These are phyloP conservation scores for Astyanax mexicanus DNA, from an alignment of 2,797 vertebrate species.

Conservation along the genomic window DNA sequence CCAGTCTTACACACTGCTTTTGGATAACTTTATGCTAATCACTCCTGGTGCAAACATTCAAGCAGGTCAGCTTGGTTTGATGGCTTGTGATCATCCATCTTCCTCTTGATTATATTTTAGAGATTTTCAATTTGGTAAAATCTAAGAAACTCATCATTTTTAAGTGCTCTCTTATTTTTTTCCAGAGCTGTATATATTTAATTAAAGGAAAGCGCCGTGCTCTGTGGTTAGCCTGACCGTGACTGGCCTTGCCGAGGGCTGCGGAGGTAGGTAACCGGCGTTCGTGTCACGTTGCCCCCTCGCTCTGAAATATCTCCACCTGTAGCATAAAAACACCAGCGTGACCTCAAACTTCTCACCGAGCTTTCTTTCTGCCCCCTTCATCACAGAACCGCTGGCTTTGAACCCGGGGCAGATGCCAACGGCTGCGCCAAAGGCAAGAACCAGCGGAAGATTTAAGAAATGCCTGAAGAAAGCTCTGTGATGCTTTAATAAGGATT, in stretches of 20 bases:
- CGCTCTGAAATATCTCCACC: slow-evolving; percentile 70
- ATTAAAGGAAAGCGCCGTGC: too few species aligned
- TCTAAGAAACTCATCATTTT: too few species aligned
- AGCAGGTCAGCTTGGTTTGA: too few species aligned
- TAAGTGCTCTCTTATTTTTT: too few species aligned
- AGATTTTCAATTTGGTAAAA: too few species aligned
- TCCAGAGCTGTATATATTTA: too few species aligned
- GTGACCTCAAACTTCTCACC: slow-evolving; percentile 44
- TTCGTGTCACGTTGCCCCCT: slow-evolving; percentile 71
- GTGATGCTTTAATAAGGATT: slow-evolving; percentile 68
- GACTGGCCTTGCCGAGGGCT: slow-evolving; percentile 47
- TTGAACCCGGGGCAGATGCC: slow-evolving; percentile 60
- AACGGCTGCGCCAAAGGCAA: slow-evolving; percentile 58
- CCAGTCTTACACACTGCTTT: too few species aligned
- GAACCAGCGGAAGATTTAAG: slow-evolving; percentile 62
- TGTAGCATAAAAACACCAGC: slow-evolving; percentile 16
- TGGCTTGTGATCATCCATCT: too few species aligned
- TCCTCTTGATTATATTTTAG: too few species aligned
- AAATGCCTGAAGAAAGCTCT: slow-evolving; percentile 62
- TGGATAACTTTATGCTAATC: too few species aligned
- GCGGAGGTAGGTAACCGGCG: slow-evolving; percentile 63
- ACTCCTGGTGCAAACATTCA: too few species aligned
- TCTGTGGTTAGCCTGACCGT: slow-evolving; percentile 54
- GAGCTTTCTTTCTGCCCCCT: slow-evolving; percentile 52
- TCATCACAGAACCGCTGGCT: slow-evolving; percentile 49